phyloP scores from a whole-genome alignment of 2,797 vertebrate species.

The Poliocrania exsul region DNA sequence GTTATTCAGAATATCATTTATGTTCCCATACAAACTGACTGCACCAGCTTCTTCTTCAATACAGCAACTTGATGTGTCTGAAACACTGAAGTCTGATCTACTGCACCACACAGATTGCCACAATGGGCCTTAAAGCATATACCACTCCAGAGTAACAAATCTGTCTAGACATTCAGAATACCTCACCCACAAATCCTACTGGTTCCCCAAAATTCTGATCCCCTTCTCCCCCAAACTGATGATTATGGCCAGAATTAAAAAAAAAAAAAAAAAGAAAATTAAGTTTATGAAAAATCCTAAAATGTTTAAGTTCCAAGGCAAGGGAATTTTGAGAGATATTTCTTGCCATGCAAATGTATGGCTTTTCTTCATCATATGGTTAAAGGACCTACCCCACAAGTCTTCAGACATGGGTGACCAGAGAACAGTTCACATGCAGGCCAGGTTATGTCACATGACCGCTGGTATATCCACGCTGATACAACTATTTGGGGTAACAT shows the following conservation, averaged over 20 bases:
- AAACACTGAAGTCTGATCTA: neutral
- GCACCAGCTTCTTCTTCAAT: neutral
- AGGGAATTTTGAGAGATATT: neutral
- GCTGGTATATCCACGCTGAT: neutral
- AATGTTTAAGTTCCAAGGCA: neutral
- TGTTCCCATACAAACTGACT: neutral
- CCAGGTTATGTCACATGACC: neutral
- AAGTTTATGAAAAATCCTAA: neutral
- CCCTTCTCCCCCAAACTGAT: accelerated
- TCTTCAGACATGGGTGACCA: neutral
- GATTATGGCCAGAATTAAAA: neutral
- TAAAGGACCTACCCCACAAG: neutral
- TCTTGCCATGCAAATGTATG: neutral
- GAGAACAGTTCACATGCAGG: neutral
- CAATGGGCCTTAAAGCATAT: neutral
- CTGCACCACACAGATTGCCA: neutral
- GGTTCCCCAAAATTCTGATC: neutral
- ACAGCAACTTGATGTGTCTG: neutral
- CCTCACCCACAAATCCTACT: neutral
- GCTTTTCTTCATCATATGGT: neutral
- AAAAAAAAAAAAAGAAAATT: neutral
- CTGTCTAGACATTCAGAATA: neutral
- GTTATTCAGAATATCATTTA: neutral
- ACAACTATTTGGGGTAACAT: neutral
- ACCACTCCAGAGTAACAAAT: neutral